Evolutionary conservation across 2,113 vertebrate species (phyloP).

Genomic region (Pygoscelis antarcticus): DNA sequence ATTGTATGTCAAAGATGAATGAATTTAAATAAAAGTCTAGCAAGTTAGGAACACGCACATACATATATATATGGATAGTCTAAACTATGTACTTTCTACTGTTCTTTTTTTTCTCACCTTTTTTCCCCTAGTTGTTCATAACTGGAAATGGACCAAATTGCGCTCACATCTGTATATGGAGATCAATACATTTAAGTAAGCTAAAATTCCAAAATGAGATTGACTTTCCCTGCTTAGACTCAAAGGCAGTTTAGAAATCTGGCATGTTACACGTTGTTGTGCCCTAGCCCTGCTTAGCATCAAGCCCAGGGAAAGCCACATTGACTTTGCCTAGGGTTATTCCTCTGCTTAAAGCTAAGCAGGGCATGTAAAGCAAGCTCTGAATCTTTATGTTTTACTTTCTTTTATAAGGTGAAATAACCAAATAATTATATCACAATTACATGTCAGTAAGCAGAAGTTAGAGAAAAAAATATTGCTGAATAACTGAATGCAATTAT

Average conservation of each 20-base stretch:
- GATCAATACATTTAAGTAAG: background rate
- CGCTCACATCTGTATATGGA: background rate
- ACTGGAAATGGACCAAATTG: background rate
- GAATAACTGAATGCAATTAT: background rate
- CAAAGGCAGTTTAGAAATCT: background rate
- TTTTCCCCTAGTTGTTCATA: background rate
- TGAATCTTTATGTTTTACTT: background rate
- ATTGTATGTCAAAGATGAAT: background rate
- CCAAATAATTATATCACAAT: background rate
- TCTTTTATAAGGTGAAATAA: conserved; percentile 33
- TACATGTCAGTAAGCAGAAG: background rate
- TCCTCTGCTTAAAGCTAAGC: background rate
- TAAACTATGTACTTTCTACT: background rate
- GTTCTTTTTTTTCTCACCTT: background rate
- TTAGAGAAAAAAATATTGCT: background rate
- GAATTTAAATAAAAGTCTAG: background rate
- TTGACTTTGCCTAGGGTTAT: background rate
- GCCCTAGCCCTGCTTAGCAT: background rate
- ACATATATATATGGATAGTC: background rate
- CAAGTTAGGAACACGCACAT: background rate
- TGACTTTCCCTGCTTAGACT: background rate
- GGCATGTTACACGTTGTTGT: background rate
- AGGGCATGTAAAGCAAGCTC: background rate
- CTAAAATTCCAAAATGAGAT: background rate
- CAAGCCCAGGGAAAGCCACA: background rate